Percentiles rank a stretch among this genome's conserved stretches.
These are phyloP conservation scores for Solenopsis fugax DNA, from an alignment of 1,140 invertebrate species.

Conservation along the genomic window DNA sequence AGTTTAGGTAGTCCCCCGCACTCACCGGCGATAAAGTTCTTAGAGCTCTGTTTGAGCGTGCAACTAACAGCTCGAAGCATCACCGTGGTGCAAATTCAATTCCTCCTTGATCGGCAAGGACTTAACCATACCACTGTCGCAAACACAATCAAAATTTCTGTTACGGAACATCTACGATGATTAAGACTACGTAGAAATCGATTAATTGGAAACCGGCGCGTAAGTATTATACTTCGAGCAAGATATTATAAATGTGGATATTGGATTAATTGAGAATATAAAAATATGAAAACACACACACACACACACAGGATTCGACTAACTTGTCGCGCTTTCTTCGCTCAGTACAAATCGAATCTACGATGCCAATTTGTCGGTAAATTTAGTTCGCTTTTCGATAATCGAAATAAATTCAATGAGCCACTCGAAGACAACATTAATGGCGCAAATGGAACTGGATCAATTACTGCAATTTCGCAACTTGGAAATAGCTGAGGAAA, in stretches of 20 bases:
- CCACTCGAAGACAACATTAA: constrained; percentile 10
- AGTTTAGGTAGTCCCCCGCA: background rate
- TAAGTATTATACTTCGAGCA: constrained; percentile 2
- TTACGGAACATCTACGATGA: constrained; percentile 53
- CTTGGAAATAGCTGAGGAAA: constrained; percentile 20
- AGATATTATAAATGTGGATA: background rate
- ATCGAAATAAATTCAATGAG: constrained; percentile 55
- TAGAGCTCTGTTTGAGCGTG: constrained; percentile 59
- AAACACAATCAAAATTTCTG: constrained; percentile 66
- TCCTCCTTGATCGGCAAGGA: constrained; percentile 56
- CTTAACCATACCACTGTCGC: constrained; percentile 59
- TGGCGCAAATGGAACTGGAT: constrained; percentile 33
- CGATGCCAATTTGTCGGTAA: background rate
- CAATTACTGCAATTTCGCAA: constrained; percentile 57
- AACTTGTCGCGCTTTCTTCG: constrained; percentile 3
- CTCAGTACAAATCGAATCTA: background rate
- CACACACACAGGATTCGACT: background rate
- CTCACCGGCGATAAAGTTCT: constrained; percentile 51
- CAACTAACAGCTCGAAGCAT: constrained; percentile 56
- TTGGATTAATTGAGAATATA: constrained; percentile 13
- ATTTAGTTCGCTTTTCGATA: constrained; percentile 6
- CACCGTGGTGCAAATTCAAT: constrained; percentile 57
- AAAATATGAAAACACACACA: background rate
- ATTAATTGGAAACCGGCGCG: constrained; percentile 52
- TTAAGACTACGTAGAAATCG: constrained; percentile 35